Evolutionary conservation across 2,113 vertebrate genomes (phyloP).

Genomic region (Australoheros scitulus): DNA sequence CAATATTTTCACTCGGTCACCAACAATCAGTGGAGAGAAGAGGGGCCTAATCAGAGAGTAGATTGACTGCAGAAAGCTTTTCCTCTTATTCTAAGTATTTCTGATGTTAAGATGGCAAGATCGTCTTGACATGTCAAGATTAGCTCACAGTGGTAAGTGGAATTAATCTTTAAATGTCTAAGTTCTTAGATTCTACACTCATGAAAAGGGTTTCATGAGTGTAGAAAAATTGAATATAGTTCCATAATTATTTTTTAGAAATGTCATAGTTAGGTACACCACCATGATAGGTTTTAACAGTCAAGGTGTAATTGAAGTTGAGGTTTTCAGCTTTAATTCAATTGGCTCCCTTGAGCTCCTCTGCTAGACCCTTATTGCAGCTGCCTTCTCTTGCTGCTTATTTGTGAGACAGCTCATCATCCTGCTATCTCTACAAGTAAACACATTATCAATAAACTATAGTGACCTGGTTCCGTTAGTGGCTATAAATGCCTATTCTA

Average conservation of each 20-base stretch:
- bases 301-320: too few species aligned
- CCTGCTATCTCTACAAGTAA: neutral
- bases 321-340: neutral
- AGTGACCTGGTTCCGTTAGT: neutral
- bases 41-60: slow-evolving; percentile 51
- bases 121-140: slow-evolving; percentile 6
- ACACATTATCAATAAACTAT: neutral
- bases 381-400: neutral
- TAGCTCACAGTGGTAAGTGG: neutral
- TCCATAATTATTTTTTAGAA: neutral
- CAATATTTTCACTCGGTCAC: slow-evolving; percentile 56
- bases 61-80: slow-evolving; percentile 39
- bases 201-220: neutral
- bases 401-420: neutral
- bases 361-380: too few species aligned
- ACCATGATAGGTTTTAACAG: too few species aligned
- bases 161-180: neutral
- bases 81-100: slow-evolving; percentile 24
- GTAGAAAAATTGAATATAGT: too few species aligned
- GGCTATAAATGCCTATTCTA: neutral
- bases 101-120: slow-evolving; percentile 16
- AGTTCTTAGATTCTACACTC: neutral
- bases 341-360: neutral
- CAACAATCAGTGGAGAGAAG: slow-evolving; percentile 41
- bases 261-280: neutral